Evolutionary conservation across 2,113 vertebrate species (phyloP), one percentile per base, ranked within the genome.

Genomic region (Hippocampus comes): DNA sequence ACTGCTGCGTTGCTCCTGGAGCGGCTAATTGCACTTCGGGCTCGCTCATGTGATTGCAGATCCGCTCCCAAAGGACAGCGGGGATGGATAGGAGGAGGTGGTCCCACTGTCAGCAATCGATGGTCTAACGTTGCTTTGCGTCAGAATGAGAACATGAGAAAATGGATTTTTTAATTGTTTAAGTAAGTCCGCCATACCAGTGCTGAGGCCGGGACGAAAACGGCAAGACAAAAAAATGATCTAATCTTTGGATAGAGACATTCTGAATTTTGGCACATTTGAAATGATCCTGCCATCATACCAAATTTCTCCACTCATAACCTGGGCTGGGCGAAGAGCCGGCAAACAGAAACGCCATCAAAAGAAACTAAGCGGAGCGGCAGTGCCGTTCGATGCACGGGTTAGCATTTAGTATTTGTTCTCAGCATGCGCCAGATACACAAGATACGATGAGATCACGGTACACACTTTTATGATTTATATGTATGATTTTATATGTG

Each of bases 1-100:
- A 90, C 79, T 92, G 82, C 73, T 68, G 2, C 23, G 2, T 65
- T 73, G 83, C 89, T 88, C 89, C 84, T 82, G 90, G 91, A 89
- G 72, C 56, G 68, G 74, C 80, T 92, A 92, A 92, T 93, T 91
- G 91, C 91, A 87, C 78, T 86, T 89, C 86, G 88, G 86, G 87
- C 88, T 84, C 87, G 89, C 81, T 76, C 2, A 65, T 78, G 78
- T 92, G 90, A 91, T 84, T 82, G 83, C 84, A 91, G 91, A 90
- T 90, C 91, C 74, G 92, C 91, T 78, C 82, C 78, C 34, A 25
- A 23, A 34, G 48, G 9, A 51, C 20, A 12, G 63, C 17, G 34
- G 34, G 34, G 34, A 41, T 42, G 63, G 34, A 14, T 18, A 43
- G 10, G 17, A n/a, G 17, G 84, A 82, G 68, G 76, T 74, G 73